phyloP scores from a whole-genome alignment of 2,113 vertebrate species.

The Apistogramma diplotaenia region DNA sequence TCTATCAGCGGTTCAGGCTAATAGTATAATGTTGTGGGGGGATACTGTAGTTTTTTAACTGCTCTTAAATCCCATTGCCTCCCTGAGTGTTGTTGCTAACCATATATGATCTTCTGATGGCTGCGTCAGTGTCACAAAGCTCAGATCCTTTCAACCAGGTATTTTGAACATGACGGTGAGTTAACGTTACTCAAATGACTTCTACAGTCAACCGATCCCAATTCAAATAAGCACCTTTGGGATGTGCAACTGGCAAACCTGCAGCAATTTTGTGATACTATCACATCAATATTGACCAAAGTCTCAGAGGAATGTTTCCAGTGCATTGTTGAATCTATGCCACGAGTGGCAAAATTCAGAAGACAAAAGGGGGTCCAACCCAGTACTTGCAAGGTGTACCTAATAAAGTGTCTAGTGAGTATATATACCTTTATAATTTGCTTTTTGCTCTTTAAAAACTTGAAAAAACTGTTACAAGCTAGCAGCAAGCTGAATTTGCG shows the following conservation, averaged over 20 bases:
- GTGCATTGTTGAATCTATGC: neutral
- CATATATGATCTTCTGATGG: no score
- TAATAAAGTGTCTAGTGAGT: neutral
- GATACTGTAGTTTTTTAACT: no score
- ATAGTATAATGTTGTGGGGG: no score
- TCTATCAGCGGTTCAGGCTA: neutral
- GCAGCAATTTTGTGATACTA: neutral
- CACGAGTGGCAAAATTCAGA: neutral
- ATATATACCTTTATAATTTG: no score
- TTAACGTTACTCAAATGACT: no score
- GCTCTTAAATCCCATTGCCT: no score
- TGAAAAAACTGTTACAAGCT: neutral
- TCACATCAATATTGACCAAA: rapidly evolving
- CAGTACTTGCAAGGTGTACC: neutral
- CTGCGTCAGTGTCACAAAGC: no score
- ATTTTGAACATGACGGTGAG: no score
- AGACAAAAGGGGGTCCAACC: neutral
- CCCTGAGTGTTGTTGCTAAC: no score
- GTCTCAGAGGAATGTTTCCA: neutral
- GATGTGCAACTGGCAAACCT: neutral
- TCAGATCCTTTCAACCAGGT: no score
- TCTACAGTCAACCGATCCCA: no score
- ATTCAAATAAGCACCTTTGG: no score
- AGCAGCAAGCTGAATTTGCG: neutral
- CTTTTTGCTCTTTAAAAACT: neutral